Evolutionary conservation across 1,140 invertebrate genomes (phyloP), one percentile per base, ranked within the genome.

Genomic region (Hycleus cichorii): DNA sequence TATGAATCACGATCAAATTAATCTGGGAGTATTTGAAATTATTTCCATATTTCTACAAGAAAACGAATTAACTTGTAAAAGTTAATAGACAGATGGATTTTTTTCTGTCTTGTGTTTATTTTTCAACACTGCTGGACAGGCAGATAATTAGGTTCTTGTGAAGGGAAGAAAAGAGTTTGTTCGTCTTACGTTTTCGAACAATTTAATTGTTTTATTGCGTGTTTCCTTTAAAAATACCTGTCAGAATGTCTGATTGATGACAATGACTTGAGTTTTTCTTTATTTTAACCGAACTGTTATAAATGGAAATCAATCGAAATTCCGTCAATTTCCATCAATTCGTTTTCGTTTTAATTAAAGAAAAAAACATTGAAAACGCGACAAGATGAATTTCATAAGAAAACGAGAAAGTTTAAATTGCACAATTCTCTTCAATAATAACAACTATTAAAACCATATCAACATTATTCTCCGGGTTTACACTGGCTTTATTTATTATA

Each of bases 181-280:
- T 4, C 26, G 40, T 8, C 9, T n/a, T 42, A 39, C 12, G 0
- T 24, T 43, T 47, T 46, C 26, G 24, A 51, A 51, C 44, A 55
- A 55, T 55, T 47, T 47, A 55, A 55, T 55, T 55, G 52, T 55
- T 55, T 51, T 38, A 51, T 51, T 51, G 49, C 49, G 49, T 51
- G 40, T 32, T 32, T 32, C 32, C 32, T 32, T 32, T 32, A 32
- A 7, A 18, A 32, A 7, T 7, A 32, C 4, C 32, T 32, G 32
- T 32, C 32, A 32, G 32, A 32, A 32, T 5, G 7, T 4, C 32
- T 32, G 4, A 32, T 32, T 32, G 4, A 32, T 32, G 32, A 32
- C 7, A 32, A 7, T 32, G 7, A 7, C 32, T 32, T 32, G 32
- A 32, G 18, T 1, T 18, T 18, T 18, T 18, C 18, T 18, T 18